Percentiles rank a stretch among this genome's conserved stretches.
Conservation (phyloP, 1,140 invertebrate species). For the Diuraphis noxia region DNA sequence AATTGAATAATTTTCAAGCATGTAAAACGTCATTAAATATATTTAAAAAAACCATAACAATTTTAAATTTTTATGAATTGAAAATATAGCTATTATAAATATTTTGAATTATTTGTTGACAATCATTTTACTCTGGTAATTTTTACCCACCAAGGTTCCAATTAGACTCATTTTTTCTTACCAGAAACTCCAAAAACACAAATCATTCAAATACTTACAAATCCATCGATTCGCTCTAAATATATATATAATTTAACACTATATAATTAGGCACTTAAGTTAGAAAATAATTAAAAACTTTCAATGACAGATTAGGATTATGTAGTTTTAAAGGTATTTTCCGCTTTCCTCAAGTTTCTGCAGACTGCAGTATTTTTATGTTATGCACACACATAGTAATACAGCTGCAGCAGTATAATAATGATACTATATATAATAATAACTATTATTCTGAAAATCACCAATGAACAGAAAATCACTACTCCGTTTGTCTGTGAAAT, state of each 20-base stretch:
- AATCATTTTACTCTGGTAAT: neutral
- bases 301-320: neutral
- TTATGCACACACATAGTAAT: neutral
- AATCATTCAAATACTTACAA: neutral
- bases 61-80: no score
- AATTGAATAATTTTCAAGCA: neutral
- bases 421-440: neutral
- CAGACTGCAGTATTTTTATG: neutral
- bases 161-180: neutral
- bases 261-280: neutral
- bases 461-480: neutral
- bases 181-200: neutral
- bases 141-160: neutral
- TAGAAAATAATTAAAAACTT: neutral
- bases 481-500: neutral
- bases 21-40: no score
- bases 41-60: no score
- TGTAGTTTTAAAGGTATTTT: neutral
- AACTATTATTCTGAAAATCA: neutral
- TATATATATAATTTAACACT: neutral
- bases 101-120: no score
- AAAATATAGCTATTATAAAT: no score
- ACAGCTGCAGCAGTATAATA: neutral
- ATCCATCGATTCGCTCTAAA: neutral
- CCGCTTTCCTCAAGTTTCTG: neutral